Conservation (phyloP, 2,888 invertebrate genomes). For the Chaetoderma sp. region DNA sequence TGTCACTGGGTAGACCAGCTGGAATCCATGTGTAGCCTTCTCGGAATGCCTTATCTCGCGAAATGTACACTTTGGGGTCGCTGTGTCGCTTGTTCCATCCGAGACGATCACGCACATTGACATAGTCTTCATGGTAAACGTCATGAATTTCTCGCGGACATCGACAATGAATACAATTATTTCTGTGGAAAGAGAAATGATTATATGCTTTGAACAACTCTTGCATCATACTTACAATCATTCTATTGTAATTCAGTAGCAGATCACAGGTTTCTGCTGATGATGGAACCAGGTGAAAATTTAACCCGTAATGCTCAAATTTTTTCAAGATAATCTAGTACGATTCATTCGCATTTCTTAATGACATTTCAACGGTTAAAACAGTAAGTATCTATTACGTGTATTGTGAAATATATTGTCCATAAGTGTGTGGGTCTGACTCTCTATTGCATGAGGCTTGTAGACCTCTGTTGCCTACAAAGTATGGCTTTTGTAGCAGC, state of each 20-base stretch:
- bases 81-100: conserved; percentile 66
- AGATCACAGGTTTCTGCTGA: no score
- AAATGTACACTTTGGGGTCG: conserved; percentile 68
- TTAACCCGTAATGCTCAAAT: no score
- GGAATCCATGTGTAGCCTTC: conserved; percentile 83
- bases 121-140: conserved; percentile 88
- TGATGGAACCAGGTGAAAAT: no score
- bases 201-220: neutral
- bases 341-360: no score
- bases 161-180: conserved; percentile 92
- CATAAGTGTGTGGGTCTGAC: no score
- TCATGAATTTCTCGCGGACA: conserved; percentile 92
- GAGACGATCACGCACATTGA: conserved; percentile 73
- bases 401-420: no score
- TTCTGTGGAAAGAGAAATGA: conserved; percentile 74
- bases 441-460: no score
- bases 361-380: no score
- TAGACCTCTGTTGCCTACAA: no score
- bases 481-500: no score
- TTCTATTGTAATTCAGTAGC: neutral
- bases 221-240: neutral
- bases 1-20: conserved; percentile 75
- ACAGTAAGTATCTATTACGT: no score
- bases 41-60: conserved; percentile 73
- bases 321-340: no score